Conservation (phyloP, 2,888 invertebrate genomes). For the Cabera pusaria region DNA sequence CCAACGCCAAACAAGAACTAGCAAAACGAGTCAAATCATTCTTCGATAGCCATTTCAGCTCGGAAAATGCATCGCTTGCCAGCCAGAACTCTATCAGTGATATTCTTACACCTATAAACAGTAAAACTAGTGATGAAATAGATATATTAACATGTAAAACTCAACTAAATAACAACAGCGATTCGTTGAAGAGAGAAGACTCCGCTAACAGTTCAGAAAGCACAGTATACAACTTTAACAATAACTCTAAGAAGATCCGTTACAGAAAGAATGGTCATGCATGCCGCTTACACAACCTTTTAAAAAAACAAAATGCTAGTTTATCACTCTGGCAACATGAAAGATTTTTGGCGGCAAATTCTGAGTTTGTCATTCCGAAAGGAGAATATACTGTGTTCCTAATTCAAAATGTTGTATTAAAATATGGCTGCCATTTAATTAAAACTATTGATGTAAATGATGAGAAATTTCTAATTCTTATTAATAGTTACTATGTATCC, state of each 20-base stretch:
- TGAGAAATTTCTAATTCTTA: conserved; percentile 49
- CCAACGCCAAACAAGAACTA: conserved; percentile 34
- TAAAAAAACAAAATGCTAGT: conserved; percentile 72
- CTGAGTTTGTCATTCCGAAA: conserved; percentile 67
- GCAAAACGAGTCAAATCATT: conserved; percentile 55
- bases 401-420: conserved; percentile 50
- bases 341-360: conserved; percentile 67
- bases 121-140: conserved; percentile 49
- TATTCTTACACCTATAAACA: conserved; percentile 49
- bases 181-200: conserved; percentile 25
- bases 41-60: conserved; percentile 63
- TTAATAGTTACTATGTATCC: conserved; percentile 53
- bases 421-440: conserved; percentile 62
- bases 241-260: conserved; percentile 51
- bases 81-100: conserved; percentile 64
- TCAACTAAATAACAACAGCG: conserved; percentile 31
- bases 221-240: conserved; percentile 22
- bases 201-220: conserved; percentile 18
- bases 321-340: conserved; percentile 82
- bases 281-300: conserved; percentile 58
- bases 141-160: conserved; percentile 52
- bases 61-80: conserved; percentile 53
- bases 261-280: conserved; percentile 78
- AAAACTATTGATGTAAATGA: conserved; percentile 46
- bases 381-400: conserved; percentile 49